Evolutionary conservation across 1,140 invertebrate species (phyloP).

Genomic region (Macrobrachium nipponense): DNA sequence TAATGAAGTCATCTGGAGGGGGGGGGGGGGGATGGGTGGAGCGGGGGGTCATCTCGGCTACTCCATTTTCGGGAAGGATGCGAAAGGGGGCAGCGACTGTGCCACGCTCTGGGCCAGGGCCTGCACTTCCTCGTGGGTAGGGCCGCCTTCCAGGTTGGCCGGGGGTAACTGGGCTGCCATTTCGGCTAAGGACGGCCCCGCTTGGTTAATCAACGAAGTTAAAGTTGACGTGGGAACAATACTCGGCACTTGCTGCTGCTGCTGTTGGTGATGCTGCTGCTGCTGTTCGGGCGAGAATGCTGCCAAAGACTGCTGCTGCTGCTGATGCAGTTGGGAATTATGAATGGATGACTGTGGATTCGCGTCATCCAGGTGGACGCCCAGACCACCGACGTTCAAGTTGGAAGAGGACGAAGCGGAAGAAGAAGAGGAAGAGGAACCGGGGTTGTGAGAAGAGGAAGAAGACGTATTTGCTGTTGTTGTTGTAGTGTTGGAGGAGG

Average conservation of each 20-base stretch:
- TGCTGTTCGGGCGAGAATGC: not conserved
- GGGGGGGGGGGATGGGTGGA: not conserved
- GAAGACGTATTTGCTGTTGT: too few relatives aligned
- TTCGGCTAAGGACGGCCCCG: conserved; percentile 43
- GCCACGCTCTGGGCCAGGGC: conserved; percentile 54
- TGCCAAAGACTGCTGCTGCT: conserved; percentile 3
- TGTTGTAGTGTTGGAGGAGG: too few relatives aligned
- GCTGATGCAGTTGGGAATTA: not conserved
- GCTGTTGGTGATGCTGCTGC: conserved; percentile 7
- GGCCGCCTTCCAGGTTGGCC: conserved; percentile 45
- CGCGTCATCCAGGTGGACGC: not conserved
- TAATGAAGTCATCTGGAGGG: not conserved
- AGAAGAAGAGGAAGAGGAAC: too few relatives aligned
- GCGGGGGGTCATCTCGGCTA: not conserved
- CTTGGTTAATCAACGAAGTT: not conserved
- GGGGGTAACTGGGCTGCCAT: conserved; percentile 50
- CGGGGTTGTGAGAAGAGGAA: too few relatives aligned
- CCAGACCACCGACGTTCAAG: too few relatives aligned
- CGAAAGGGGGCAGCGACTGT: conserved; percentile 51
- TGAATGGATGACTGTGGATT: too few relatives aligned
- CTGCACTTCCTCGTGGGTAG: conserved; percentile 57
- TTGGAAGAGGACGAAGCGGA: too few relatives aligned
- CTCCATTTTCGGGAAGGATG: conserved; percentile 49
- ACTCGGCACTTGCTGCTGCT: conserved; percentile 7
- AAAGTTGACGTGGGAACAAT: not conserved